A percentile compares a stretch with the other conserved stretches of the same genome.
These are phyloP conservation scores for Tokudaia muenninki DNA, from an alignment of 2,797 vertebrate species.

Conservation along the genomic window DNA sequence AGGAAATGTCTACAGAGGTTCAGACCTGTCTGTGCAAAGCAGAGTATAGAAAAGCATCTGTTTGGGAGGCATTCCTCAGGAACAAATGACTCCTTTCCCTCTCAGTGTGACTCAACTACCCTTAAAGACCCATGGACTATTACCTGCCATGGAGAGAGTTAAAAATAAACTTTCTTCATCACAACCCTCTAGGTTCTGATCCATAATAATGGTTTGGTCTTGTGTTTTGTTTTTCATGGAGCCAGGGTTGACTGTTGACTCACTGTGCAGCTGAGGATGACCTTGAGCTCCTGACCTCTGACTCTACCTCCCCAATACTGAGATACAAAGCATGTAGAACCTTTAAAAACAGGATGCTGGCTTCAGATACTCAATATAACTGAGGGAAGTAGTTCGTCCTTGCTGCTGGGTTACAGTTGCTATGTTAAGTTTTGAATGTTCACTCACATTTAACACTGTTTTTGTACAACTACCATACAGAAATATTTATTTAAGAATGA, in stretches of 20 bases:
- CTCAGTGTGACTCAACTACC: slow-evolving; percentile 9
- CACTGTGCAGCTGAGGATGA: background rate
- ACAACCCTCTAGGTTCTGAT: background rate
- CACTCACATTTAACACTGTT: background rate
- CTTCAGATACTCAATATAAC: slow-evolving; percentile 31
- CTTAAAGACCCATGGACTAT: background rate
- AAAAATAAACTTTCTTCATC: slow-evolving; percentile 45
- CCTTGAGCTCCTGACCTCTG: background rate
- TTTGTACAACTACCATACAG: background rate
- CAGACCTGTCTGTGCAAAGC: background rate
- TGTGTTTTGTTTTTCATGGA: background rate
- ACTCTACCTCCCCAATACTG: background rate
- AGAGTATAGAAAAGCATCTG: background rate
- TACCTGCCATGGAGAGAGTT: slow-evolving; percentile 7
- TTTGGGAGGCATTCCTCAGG: background rate
- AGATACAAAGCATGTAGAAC: no score
- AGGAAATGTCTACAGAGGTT: background rate
- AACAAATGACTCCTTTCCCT: background rate
- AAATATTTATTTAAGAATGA: background rate
- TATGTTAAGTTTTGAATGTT: background rate
- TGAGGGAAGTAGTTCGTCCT: background rate
- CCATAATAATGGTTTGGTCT: background rate
- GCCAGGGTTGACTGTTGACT: background rate
- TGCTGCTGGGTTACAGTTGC: background rate
- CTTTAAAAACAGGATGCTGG: background rate